Conservation (phyloP, 2,888 invertebrate species). For the Apotomis betuletana region DNA sequence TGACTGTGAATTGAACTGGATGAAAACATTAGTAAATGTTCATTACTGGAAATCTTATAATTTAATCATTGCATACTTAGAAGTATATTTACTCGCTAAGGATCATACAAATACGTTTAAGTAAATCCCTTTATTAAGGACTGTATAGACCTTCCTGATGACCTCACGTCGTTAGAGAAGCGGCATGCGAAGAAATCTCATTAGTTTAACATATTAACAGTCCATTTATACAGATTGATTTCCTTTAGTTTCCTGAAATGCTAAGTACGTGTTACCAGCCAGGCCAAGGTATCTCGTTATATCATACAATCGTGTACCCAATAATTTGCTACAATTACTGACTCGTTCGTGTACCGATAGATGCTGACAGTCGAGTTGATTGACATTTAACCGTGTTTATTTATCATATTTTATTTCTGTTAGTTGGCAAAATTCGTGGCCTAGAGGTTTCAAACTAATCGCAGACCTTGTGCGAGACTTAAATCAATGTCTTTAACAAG, state of each 20-base stretch:
- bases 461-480: slow-evolving; percentile 38
- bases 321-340: slow-evolving; percentile 38
- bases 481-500: slow-evolving; percentile 39
- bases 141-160: background rate
- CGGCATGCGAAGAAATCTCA: slow-evolving; percentile 1
- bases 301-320: slow-evolving; percentile 17
- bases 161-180: background rate
- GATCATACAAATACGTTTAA: no score
- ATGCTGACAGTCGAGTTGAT: slow-evolving; percentile 30
- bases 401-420: slow-evolving; percentile 31
- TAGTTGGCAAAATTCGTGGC: slow-evolving; percentile 37
- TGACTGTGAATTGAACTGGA: no score
- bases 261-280: background rate
- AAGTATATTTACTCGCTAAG: no score
- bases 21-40: no score
- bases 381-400: slow-evolving; percentile 34
- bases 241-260: slow-evolving; percentile 8
- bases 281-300: slow-evolving; percentile 20
- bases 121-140: background rate
- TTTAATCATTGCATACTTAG: no score
- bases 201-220: slow-evolving; percentile 16
- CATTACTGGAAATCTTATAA: no score
- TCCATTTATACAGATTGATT: slow-evolving; percentile 1
- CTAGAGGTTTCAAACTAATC: slow-evolving; percentile 38
- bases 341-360: slow-evolving; percentile 27